Evolutionary conservation across 2,797 vertebrate species (phyloP).

Genomic region (Discoglossus pictus): DNA sequence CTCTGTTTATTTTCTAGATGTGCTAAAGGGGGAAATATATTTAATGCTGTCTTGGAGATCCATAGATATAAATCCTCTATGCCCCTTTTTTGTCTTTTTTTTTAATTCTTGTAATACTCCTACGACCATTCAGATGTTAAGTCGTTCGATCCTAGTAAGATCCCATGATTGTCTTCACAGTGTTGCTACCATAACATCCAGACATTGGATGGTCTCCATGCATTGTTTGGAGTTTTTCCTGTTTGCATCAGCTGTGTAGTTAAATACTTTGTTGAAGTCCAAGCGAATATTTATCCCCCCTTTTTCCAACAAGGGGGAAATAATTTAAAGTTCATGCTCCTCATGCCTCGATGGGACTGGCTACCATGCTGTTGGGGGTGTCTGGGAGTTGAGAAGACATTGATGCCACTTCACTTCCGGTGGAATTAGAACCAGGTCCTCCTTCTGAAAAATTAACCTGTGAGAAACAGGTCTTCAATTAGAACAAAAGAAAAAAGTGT

Average conservation of each 20-base stretch:
- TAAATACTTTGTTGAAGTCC: slow-evolving; percentile 72
- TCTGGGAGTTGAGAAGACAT: slow-evolving; percentile 98
- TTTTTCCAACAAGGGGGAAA: slow-evolving; percentile 59
- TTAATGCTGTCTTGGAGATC: slow-evolving; percentile 65
- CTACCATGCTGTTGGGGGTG: slow-evolving; percentile 99
- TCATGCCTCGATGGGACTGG: slow-evolving; percentile 97
- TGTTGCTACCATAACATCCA: slow-evolving; percentile 89
- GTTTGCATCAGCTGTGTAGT: slow-evolving; percentile 66
- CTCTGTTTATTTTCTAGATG: slow-evolving; percentile 67
- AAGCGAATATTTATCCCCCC: slow-evolving; percentile 66
- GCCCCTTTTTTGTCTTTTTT: slow-evolving; percentile 53
- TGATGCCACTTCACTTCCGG: slow-evolving; percentile 96
- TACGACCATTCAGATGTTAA: slow-evolving; percentile 36
- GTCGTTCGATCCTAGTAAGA: slow-evolving; percentile 72
- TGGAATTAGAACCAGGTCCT: slow-evolving; percentile 95
- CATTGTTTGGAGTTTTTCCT: slow-evolving; percentile 72
- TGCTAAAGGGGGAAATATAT: slow-evolving; percentile 63
- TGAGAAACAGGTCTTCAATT: slow-evolving; percentile 49
- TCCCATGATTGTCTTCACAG: slow-evolving; percentile 99
- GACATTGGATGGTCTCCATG: slow-evolving; percentile 80
- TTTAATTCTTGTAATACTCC: slow-evolving; percentile 47
- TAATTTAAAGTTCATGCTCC: slow-evolving; percentile 62
- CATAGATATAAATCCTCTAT: slow-evolving; percentile 69
- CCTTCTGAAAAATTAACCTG: slow-evolving; percentile 97
- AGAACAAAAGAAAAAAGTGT: slow-evolving; percentile 27